phyloP scores from a whole-genome alignment of 2,113 vertebrate genomes.

The Cranoglanis bouderius region DNA sequence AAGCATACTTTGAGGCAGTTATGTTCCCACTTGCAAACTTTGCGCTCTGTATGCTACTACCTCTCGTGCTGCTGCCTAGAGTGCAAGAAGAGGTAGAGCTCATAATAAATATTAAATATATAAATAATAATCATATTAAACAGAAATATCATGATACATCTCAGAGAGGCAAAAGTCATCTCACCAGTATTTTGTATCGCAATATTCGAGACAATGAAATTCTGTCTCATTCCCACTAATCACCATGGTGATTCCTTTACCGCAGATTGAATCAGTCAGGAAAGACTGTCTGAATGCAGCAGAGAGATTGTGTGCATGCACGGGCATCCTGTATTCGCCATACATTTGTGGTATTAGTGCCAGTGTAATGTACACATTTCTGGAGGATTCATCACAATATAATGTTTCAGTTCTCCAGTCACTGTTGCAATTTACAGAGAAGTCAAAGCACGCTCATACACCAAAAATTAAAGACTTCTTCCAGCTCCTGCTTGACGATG shows the following conservation, averaged over 20 bases:
- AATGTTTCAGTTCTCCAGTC: neutral
- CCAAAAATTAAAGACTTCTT: neutral
- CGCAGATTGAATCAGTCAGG: neutral
- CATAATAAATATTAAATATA: neutral
- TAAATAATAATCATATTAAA: too few relatives aligned
- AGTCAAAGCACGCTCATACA: neutral
- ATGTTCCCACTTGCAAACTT: neutral
- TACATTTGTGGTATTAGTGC: neutral
- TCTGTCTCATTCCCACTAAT: neutral
- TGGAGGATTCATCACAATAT: neutral
- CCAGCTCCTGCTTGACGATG: neutral
- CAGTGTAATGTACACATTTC: neutral
- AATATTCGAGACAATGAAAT: neutral
- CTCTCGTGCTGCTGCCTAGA: neutral
- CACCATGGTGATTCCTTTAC: neutral
- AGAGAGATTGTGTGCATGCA: neutral
- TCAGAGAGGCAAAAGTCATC: neutral
- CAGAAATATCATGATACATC: neutral
- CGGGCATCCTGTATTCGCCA: neutral
- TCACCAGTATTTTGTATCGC: neutral
- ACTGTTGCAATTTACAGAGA: neutral
- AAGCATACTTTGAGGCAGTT: neutral
- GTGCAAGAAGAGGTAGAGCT: neutral
- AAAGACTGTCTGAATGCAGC: neutral
- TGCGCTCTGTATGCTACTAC: neutral